Conservation (phyloP, 1,140 invertebrate genomes). For the Sitodiplosis mosellana region DNA sequence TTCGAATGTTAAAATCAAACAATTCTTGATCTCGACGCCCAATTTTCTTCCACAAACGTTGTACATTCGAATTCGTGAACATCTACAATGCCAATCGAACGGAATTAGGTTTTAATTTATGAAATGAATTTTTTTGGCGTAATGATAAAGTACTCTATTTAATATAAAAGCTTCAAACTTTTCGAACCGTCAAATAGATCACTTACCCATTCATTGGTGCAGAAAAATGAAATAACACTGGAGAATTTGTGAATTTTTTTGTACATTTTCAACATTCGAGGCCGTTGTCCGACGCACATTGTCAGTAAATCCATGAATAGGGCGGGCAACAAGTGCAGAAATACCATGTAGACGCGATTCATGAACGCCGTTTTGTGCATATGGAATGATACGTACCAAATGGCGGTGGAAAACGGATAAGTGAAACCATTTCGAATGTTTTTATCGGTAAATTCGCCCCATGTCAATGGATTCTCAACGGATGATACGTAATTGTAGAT, state of each 20-base stretch:
- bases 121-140: too few relatives aligned
- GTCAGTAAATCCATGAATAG: constrained; percentile 38
- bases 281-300: constrained; percentile 37
- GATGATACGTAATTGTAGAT: constrained; percentile 49
- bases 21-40: constrained; percentile 32
- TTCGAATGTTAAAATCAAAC: constrained; percentile 44
- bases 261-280: constrained; percentile 46
- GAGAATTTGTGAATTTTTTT: constrained; percentile 53
- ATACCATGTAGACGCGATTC: constrained; percentile 27
- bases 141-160: too few relatives aligned
- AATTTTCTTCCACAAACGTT: constrained; percentile 33
- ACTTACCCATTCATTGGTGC: constrained; percentile 36
- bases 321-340: constrained; percentile 43
- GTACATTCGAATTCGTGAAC: constrained; percentile 43
- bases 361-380: constrained; percentile 31
- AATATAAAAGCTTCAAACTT: too few relatives aligned
- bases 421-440: constrained; percentile 26
- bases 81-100: too few relatives aligned
- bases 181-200: too few relatives aligned
- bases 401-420: constrained; percentile 29
- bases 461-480: constrained; percentile 37
- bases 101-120: too few relatives aligned
- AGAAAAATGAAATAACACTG: constrained; percentile 48
- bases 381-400: constrained; percentile 34
- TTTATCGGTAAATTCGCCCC: constrained; percentile 31